These are phyloP conservation scores for Melolontha melolontha DNA, from an alignment of 2,888 invertebrate species.

Conservation along the genomic window DNA sequence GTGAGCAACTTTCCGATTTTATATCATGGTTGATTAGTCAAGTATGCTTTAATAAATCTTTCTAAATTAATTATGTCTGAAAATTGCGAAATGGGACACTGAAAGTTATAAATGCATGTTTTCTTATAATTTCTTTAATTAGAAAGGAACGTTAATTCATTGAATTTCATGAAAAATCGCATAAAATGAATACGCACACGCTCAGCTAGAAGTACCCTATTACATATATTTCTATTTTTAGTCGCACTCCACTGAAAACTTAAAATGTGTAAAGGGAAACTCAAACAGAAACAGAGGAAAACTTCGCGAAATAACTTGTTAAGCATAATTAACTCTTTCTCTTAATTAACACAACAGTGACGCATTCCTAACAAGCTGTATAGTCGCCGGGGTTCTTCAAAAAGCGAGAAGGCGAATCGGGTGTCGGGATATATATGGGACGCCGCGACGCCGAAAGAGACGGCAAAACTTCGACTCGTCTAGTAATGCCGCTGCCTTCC, in stretches of 20 bases:
- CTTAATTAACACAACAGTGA: conserved; percentile 64
- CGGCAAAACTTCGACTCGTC: conserved; percentile 39
- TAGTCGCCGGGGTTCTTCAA: conserved; percentile 50
- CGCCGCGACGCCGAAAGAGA: conserved; percentile 43
- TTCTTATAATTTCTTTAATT: too few relatives aligned
- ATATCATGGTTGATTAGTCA: too few relatives aligned
- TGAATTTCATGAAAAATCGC: too few relatives aligned
- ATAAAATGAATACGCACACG: too few relatives aligned
- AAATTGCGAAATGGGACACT: too few relatives aligned
- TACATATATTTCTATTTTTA: conserved; percentile 49
- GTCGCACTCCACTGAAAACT: conserved; percentile 44
- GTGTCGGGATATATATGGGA: conserved; percentile 28
- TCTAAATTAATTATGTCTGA: too few relatives aligned
- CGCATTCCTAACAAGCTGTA: conserved; percentile 61
- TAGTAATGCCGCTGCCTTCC: conserved; percentile 8
- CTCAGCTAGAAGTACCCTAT: conserved; percentile 31
- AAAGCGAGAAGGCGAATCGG: conserved; percentile 45
- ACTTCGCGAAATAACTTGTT: conserved; percentile 63
- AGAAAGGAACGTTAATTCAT: too few relatives aligned
- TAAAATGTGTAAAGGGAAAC: conserved; percentile 44
- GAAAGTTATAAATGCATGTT: too few relatives aligned
- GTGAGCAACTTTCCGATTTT: too few relatives aligned
- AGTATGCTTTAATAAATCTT: too few relatives aligned
- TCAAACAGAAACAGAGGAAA: conserved; percentile 55
- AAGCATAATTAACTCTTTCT: conserved; percentile 65